Evolutionary conservation across 2,888 invertebrate species (phyloP).

Genomic region (Drosophila kokeensis): DNA sequence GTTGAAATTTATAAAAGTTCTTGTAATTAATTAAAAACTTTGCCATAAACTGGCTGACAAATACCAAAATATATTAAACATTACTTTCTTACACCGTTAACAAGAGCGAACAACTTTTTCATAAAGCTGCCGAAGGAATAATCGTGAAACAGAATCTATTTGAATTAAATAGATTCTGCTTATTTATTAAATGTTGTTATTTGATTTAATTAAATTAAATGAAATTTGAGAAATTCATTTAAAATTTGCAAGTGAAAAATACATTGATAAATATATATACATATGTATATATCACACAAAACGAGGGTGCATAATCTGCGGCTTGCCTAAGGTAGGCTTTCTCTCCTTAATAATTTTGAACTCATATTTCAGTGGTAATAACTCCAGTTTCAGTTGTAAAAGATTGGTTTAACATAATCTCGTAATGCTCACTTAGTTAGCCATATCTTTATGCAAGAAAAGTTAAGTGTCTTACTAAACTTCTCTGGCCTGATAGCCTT

Average conservation of each 20-base stretch:
- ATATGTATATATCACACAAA: not conserved
- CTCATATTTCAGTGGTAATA: not conserved
- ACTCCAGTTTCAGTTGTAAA: not conserved
- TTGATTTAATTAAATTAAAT: too few relatives aligned
- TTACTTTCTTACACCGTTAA: not conserved
- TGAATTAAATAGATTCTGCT: too few relatives aligned
- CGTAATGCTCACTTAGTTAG: not conserved
- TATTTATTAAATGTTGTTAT: too few relatives aligned
- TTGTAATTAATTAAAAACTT: not conserved
- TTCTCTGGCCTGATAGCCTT: not conserved
- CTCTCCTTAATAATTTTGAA: too few relatives aligned
- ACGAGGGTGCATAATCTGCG: not conserved
- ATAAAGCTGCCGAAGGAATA: not conserved
- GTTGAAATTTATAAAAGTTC: not conserved
- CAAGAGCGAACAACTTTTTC: not conserved
- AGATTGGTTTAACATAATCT: not conserved
- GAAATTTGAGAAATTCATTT: too few relatives aligned
- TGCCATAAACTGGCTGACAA: not conserved
- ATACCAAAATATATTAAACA: not conserved
- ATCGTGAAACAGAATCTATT: too few relatives aligned
- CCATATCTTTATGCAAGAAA: not conserved
- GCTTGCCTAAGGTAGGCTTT: too few relatives aligned
- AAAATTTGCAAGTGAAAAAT: too few relatives aligned
- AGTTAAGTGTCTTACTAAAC: not conserved
- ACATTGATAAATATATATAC: too few relatives aligned